Evolutionary conservation across 2,888 invertebrate genomes (phyloP).

Genomic region (Cantharis lateralis): DNA sequence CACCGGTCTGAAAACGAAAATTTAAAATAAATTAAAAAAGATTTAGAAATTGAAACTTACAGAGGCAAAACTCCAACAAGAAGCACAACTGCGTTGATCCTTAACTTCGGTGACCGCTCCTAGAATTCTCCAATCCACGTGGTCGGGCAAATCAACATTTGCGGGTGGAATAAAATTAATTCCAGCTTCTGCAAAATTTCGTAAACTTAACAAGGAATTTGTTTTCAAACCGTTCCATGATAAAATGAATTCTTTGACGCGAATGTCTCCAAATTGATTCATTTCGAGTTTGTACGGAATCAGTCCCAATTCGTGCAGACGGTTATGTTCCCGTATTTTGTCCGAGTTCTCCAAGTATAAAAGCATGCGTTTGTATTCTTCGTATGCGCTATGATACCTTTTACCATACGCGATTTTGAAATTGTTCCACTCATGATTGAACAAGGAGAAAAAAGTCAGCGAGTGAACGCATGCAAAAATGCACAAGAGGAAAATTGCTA

Average conservation of each 20-base stretch:
- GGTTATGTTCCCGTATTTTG: constrained; percentile 84
- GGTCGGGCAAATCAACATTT: constrained; percentile 70
- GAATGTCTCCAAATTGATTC: constrained; percentile 87
- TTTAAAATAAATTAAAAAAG: neutral
- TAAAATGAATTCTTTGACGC: constrained; percentile 78
- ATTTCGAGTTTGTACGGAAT: constrained; percentile 70
- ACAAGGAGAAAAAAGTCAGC: too few species aligned
- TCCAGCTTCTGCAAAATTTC: constrained; percentile 38
- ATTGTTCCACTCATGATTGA: too few species aligned
- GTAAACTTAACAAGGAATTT: constrained; percentile 35
- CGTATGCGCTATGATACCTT: constrained; percentile 69
- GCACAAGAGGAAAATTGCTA: too few species aligned
- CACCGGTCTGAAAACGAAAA: constrained; percentile 30
- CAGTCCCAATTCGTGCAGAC: constrained; percentile 67
- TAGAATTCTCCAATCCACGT: constrained; percentile 82
- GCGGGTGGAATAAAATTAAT: constrained; percentile 70
- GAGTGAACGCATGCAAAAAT: too few species aligned
- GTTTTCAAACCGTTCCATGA: constrained; percentile 72
- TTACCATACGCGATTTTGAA: constrained; percentile 50
- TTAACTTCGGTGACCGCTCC: constrained; percentile 89
- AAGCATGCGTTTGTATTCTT: constrained; percentile 85
- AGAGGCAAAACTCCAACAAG: constrained; percentile 92
- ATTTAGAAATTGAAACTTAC: constrained; percentile 58
- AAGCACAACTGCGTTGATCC: constrained; percentile 89
- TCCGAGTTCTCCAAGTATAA: constrained; percentile 88